Base-by-base conservation (phyloP, 2,113 vertebrate species). In the Barnardius zonarius region DNA sequence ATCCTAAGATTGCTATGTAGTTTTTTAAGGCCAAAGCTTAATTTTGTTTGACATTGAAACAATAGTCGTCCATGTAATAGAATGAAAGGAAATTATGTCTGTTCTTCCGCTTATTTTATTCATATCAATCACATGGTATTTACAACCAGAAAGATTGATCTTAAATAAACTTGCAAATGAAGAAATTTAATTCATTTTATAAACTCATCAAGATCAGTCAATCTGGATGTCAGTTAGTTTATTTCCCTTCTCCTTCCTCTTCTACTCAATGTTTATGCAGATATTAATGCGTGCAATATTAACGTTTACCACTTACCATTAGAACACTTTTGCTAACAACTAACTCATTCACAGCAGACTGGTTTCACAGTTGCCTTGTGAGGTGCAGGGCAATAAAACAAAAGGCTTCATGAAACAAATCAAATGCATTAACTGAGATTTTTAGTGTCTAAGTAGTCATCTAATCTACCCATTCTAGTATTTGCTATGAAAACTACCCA, bases 61-160 rank as follows among this genome's bases (percentile, higher is more conserved):
- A 94, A 78, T 90, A 83, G 90, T 91, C 92, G 92, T 74, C 48
- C 68, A 72, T 91, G 92, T 90, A 93, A 96, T 74, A 93, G 88
- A 90, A 95, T 96, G 86, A 94, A 90, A 92, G 39, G 87, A 94
- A 92, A 96, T 96, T 76, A 86, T 85, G 76, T 87, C 86, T 86
- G 83, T 89, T 93, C 85, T 93, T 97, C 95, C 88, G 69, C 91
- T 94, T 82, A 79, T 64, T 95, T 96, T 94, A 96, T 96, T 96
- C 92, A 89, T 97, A 95, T 95, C 93, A 97, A 97, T 96, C 92
- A 88, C 88, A 93, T 90, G 94, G 88, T 93, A 93, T 97, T 97
- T 95, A 85, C 76, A 79, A 94, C 86, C 89, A 92, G 84, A 95
- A 89, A 94, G 96, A 96, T 96, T 88, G 80, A 95, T 97, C 68